These are phyloP conservation scores for Diachrysia chrysitis DNA, from an alignment of 2,888 invertebrate genomes.

Conservation along the genomic window DNA sequence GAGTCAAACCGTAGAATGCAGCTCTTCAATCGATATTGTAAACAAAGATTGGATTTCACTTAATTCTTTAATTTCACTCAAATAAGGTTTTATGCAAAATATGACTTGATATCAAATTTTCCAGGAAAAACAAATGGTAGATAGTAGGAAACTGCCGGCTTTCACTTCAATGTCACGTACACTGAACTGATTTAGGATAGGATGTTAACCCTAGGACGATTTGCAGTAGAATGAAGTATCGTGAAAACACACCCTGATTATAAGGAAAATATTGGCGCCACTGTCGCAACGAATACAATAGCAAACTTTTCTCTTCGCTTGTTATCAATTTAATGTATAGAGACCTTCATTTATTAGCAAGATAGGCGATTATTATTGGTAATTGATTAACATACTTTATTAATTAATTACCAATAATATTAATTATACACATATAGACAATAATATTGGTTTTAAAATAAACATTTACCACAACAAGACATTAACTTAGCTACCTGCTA, in stretches of 20 bases:
- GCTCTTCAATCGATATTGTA: slow-evolving; percentile 72
- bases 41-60: slow-evolving; percentile 60
- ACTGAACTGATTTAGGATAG: slow-evolving; percentile 71
- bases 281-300: slow-evolving; percentile 71
- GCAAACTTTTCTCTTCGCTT: slow-evolving; percentile 62
- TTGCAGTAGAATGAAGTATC: slow-evolving; percentile 87
- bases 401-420: no score
- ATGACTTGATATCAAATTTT: slow-evolving; percentile 61
- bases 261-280: slow-evolving; percentile 88
- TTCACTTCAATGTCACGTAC: slow-evolving; percentile 86
- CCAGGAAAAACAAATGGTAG: slow-evolving; percentile 55
- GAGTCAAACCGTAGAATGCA: slow-evolving; percentile 67
- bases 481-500: slow-evolving; percentile 24
- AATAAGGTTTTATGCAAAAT: slow-evolving; percentile 59
- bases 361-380: slow-evolving; percentile 6
- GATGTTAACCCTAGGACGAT: slow-evolving; percentile 87
- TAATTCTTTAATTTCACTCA: slow-evolving; percentile 58
- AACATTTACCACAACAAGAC: slow-evolving; percentile 14
- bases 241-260: slow-evolving; percentile 87
- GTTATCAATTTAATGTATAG: slow-evolving; percentile 39
- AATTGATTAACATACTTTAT: slow-evolving; percentile 14
- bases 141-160: slow-evolving; percentile 69
- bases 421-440: slow-evolving; percentile 1
- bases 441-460: neutral
- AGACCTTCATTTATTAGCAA: slow-evolving; percentile 12